These are phyloP conservation scores for Boulengeromyrus knoepffleri DNA, from an alignment of 2,113 vertebrate species.

Conservation along the genomic window DNA sequence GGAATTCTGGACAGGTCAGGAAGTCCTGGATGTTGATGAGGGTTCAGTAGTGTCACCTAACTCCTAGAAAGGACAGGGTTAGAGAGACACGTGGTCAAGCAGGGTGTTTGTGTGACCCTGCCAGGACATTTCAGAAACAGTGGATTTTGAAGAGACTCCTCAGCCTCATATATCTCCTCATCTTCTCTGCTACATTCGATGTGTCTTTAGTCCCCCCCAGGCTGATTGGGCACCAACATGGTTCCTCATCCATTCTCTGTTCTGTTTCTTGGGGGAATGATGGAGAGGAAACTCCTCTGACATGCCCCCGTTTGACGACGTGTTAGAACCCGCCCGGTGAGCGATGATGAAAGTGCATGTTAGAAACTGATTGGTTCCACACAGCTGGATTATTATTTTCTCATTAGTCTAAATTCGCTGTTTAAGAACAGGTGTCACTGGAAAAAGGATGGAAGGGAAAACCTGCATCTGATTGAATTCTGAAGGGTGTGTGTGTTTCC, in stretches of 20 bases:
- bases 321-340: neutral
- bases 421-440: neutral
- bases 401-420: neutral
- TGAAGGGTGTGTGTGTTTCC: neutral
- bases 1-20: neutral
- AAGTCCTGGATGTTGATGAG: neutral
- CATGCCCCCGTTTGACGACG: neutral
- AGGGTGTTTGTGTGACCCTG: neutral
- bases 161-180: slow-evolving; percentile 15
- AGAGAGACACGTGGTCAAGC: neutral
- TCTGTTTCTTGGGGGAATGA: neutral
- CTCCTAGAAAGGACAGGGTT: neutral
- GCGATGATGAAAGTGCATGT: neutral
- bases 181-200: neutral
- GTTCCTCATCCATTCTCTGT: neutral
- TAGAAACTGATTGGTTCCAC: neutral
- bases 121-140: neutral
- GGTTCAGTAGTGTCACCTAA: neutral
- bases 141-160: neutral
- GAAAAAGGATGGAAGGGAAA: neutral
- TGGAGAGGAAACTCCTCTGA: neutral
- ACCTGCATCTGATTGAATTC: neutral
- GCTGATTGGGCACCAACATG: neutral
- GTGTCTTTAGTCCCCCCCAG: neutral
- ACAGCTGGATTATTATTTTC: neutral